These are phyloP conservation scores for Cliona cf. orientalis DNA, from an alignment of 37 sponge, comb jelly and placozoan genomes.

Conservation along the genomic window DNA sequence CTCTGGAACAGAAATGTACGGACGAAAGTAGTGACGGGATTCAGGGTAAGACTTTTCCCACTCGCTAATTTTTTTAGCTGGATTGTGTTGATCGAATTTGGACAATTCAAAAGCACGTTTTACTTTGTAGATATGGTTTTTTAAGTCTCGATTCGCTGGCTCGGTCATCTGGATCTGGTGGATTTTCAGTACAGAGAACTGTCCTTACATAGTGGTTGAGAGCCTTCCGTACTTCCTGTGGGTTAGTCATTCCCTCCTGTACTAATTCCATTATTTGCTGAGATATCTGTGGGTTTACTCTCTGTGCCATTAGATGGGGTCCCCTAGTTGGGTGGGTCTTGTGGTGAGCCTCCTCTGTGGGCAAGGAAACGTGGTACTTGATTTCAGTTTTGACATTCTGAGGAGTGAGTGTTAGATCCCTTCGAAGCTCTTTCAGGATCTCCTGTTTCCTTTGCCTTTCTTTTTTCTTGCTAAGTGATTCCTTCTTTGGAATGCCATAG, in stretches of 20 bases:
- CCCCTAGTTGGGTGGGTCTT: background rate
- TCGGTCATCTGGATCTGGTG: slow-evolving; percentile 18
- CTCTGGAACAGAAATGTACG: background rate
- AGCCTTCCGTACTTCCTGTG: background rate
- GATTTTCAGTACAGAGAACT: background rate
- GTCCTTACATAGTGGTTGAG: background rate
- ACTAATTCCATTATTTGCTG: slow-evolving; percentile 22
- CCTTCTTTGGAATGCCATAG: background rate
- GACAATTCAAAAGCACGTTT: slow-evolving; percentile 7
- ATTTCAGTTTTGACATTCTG: background rate
- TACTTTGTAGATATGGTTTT: slow-evolving; percentile 24
- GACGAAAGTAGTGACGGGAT: slow-evolving; percentile 3
- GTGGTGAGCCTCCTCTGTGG: background rate
- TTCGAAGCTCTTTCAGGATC: background rate
- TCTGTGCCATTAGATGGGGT: background rate
- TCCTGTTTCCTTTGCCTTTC: background rate
- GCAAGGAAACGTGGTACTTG: background rate
- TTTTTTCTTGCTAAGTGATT: background rate
- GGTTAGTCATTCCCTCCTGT: background rate
- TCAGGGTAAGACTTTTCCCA: slow-evolving; percentile 18
- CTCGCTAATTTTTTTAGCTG: slow-evolving; percentile 15
- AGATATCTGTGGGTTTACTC: too few relatives aligned
- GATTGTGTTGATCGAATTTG: slow-evolving; percentile 14
- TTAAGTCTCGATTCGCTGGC: slow-evolving; percentile 26
- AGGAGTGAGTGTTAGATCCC: background rate